Evolutionary conservation across 2,888 invertebrate species (phyloP), one percentile per base, ranked within the genome.

Genomic region (Aromia moschata): DNA sequence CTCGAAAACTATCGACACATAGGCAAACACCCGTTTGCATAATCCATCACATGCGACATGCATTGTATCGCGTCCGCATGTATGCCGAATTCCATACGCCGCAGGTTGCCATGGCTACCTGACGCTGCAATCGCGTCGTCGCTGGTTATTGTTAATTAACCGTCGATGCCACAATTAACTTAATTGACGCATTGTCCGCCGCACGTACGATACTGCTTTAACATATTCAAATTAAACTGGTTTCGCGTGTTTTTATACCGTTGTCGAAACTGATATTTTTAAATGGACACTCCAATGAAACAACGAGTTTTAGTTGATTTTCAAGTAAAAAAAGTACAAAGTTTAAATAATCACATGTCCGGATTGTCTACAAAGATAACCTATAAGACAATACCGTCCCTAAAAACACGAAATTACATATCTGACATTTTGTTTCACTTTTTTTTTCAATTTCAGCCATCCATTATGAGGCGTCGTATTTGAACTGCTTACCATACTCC

Each of bases 141-240:
- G 44, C 60, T 60, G 62, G 62, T 67, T 67, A 68, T 67, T 63
- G 63, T 60, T 67, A 65, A 68, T 65, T 67, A 67, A 60, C 63
- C 59, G 53, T 59, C 49, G 68, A 68, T 67, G 64, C 64, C 63
- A 63, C 59, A 65, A 65, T 65, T 63, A 59, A 60, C 65, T 58
- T 65, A 65, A 65, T 65, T 61, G 61, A 61, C 45, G 52, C 47
- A 61, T 57, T 61, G 61, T 58, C 30, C 18, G 38, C 43, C 58
- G 14, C 12, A 41, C 46, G 17, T 37, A 14, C 36, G 1, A n/a
- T 12, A 16, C 18, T 3, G 14, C 25, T 40, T 38, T 20, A 25
- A 37, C 37, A 38, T 49, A 49, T 49, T 49, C 38, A 49, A 38
- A 49, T 38, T 20, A 25, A 38, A 49, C 25, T 25, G 49, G 38